Evolutionary conservation across 2,797 vertebrate species (phyloP).

Genomic region (Acipenser transmontanus): DNA sequence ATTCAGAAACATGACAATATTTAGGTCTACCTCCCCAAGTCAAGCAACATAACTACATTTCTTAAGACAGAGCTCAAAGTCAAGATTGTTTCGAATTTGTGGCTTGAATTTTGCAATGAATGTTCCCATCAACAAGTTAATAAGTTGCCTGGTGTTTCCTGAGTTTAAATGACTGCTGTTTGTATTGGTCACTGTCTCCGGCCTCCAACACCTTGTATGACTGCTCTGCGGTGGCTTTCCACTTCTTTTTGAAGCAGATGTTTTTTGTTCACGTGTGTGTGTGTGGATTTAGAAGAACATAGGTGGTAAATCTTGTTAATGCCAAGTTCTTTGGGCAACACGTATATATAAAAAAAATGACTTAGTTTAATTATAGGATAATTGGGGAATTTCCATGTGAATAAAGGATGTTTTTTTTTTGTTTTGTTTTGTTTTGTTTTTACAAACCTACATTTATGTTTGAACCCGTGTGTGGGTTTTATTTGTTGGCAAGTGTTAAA

Average conservation of each 20-base stretch:
- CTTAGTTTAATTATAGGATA: constrained; percentile 67
- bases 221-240: no score
- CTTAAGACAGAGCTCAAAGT: no score
- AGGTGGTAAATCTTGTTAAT: constrained; percentile 66
- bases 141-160: no score
- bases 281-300: constrained; percentile 53
- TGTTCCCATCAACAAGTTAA: no score
- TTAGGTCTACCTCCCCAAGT: no score
- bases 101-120: no score
- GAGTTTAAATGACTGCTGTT: no score
- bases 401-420: constrained; percentile 51
- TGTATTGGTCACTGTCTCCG: no score
- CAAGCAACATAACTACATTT: no score
- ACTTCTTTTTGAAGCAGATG: neutral
- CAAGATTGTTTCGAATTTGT: no score
- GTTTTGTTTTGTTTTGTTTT: constrained; percentile 43
- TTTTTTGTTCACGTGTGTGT: constrained; percentile 24
- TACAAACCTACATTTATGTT: constrained; percentile 28
- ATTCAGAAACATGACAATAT: no score
- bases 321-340: constrained; percentile 65
- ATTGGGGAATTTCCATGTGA: constrained; percentile 76
- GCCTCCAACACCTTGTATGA: no score
- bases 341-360: constrained; percentile 67
- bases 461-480: constrained; percentile 40
- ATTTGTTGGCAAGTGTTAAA: constrained; percentile 23